A percentile compares a stretch with the other conserved stretches of the same genome.
These are phyloP conservation scores for Neocloeon triangulifer DNA, from an alignment of 1,140 invertebrate genomes.

Conservation along the genomic window DNA sequence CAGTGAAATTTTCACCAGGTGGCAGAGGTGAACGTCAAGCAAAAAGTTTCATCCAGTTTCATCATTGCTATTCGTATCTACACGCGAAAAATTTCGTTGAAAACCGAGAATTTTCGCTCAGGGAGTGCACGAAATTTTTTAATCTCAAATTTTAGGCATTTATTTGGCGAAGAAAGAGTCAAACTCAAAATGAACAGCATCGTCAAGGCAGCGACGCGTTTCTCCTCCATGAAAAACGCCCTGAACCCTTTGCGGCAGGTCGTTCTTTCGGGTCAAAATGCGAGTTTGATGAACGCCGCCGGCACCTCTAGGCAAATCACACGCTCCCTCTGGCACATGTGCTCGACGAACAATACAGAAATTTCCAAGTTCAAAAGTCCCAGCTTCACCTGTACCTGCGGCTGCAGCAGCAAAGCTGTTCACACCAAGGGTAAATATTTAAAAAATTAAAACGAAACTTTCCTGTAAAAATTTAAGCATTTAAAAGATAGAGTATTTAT, in stretches of 20 bases:
- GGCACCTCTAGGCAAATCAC: conserved; percentile 32
- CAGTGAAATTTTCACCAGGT: too few species aligned
- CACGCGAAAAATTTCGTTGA: too few species aligned
- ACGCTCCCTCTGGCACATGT: conserved; percentile 43
- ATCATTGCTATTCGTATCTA: too few species aligned
- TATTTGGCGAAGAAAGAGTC: too few species aligned
- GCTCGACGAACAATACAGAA: too few species aligned
- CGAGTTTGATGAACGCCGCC: conserved; percentile 20
- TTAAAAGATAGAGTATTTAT: too few species aligned
- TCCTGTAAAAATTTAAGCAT: too few species aligned
- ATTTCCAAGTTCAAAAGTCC: conserved; percentile 17
- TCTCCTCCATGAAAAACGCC: conserved; percentile 14
- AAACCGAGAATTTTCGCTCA: too few species aligned
- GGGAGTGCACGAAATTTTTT: too few species aligned
- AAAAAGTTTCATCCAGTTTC: too few species aligned
- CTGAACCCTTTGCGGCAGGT: conserved; percentile 15
- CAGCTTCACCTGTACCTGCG: conserved; percentile 30
- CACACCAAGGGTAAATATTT: conserved; percentile 43
- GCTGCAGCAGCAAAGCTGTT: conserved; percentile 25
- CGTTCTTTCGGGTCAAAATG: conserved; percentile 13
- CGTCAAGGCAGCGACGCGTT: conserved; percentile 27
- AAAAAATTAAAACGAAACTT: conserved; percentile 17
- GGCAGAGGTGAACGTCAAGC: too few species aligned
- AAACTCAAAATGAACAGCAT: conserved; percentile 41
- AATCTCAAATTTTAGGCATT: too few species aligned